Evolutionary conservation across 2,113 vertebrate species (phyloP).

Genomic region (Panthera uncia): DNA sequence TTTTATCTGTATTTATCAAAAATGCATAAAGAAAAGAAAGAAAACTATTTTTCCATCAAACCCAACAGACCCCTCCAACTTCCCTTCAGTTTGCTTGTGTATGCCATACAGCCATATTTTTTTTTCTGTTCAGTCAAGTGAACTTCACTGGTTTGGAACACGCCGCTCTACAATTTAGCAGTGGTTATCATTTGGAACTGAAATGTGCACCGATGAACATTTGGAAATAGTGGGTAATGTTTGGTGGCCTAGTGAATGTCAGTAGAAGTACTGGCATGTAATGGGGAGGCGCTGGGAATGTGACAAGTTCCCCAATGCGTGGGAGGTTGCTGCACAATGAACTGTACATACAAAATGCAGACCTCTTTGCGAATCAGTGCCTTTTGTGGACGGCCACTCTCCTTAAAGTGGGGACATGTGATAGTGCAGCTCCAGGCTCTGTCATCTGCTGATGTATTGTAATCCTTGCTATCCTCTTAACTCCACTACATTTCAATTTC

Average conservation of each 20-base stretch:
- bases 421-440: background rate
- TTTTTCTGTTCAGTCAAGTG: background rate
- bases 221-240: background rate
- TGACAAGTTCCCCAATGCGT: background rate
- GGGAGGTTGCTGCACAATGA: background rate
- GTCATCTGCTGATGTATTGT: background rate
- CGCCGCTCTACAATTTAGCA: background rate
- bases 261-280: background rate
- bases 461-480: background rate
- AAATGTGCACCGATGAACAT: background rate
- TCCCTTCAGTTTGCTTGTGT: background rate
- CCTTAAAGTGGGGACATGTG: background rate
- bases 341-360: background rate
- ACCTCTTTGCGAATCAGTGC: background rate
- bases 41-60: background rate
- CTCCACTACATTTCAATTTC: background rate
- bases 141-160: background rate
- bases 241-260: background rate
- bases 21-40: background rate
- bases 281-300: background rate
- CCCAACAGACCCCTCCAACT: background rate
- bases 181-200: background rate
- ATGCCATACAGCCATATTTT: background rate
- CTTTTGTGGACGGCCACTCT: background rate
- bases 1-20: background rate